These are phyloP conservation scores for Pseudobourletiella spinata DNA, from an alignment of 1,140 invertebrate genomes.

Conservation along the genomic window DNA sequence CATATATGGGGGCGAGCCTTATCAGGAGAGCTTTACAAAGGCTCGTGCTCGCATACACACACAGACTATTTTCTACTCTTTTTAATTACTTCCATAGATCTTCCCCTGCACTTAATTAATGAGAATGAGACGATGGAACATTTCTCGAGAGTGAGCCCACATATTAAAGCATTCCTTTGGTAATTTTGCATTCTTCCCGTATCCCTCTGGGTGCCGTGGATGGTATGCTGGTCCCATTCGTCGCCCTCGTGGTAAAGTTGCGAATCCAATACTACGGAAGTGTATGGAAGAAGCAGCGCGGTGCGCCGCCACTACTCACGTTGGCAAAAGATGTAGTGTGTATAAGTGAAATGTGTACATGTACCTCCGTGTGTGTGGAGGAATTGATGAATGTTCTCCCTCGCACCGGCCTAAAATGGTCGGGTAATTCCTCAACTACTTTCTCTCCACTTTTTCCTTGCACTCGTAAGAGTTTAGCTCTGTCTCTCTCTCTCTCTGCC, in stretches of 20 bases:
- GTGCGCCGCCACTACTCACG: neutral
- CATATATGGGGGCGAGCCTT: too few species aligned
- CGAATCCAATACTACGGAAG: neutral
- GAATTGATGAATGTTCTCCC: too few species aligned
- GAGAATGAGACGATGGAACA: slow-evolving; percentile 1
- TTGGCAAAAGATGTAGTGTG: neutral
- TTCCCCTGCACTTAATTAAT: slow-evolving; percentile 9
- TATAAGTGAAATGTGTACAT: neutral
- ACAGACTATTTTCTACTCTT: slow-evolving; percentile 2
- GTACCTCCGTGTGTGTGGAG: too few species aligned
- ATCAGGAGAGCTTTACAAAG: neutral
- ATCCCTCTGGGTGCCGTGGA: neutral
- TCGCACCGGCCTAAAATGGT: too few species aligned
- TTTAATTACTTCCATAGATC: slow-evolving; percentile 11
- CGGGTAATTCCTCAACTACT: neutral
- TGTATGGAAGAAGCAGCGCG: neutral
- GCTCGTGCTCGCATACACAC: neutral
- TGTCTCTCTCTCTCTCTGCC: too few species aligned
- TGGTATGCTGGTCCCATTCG: neutral
- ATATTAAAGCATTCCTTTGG: neutral
- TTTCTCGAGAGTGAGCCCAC: neutral
- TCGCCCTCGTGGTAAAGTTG: neutral
- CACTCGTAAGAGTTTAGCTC: neutral
- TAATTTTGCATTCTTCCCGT: neutral
- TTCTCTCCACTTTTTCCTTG: neutral